Evolutionary conservation across 1,140 invertebrate species (phyloP), one percentile per base, ranked within the genome.

Genomic region (Scaptodrosophila lebanonensis): DNA sequence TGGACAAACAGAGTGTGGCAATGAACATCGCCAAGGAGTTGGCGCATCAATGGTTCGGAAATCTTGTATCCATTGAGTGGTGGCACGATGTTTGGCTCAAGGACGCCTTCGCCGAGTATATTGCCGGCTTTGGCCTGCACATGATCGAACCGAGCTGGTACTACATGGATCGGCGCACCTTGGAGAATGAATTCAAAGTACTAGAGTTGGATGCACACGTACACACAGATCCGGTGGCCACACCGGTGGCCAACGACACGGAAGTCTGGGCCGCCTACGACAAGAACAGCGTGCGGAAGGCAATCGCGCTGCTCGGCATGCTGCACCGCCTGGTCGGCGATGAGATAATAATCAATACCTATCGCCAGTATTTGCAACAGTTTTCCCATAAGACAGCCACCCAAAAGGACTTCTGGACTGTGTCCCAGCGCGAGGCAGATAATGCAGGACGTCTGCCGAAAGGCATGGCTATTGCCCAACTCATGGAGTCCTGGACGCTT

Each of bases 401-500:
- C 22, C 3, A 25, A 25, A 3, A 25, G 22, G 22, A 25, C 22
- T 25, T 25, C 8, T 25, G 22, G 22, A 3, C 3, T 4, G 8
- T 8, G 6, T 3, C 12, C 6, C 8, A 33, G 12, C 32, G 3
- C 9, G 88, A 91, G 57, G 88, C 88, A 29, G 92, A 90, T 63
- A 63, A 83, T 33, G 70, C 83, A 5, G 77, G 85, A 3, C 82
- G 83, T 0, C 79, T 93, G 4, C 86, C 89, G 0, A n/a, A n/a
- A n/a, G 62, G 85, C 8, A 84, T 88, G 63, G 69, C 90, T 2
- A 88, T 88, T 1, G 89, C 93, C 0, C 90, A 90, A 60, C 89
- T 93, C 17, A 93, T 94, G 91, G 90, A 95, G 73, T 92, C 91
- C 0, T 96, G 94, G 94, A 93, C 93, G 8, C 87, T 91, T 8